phyloP scores from a whole-genome alignment of 2,113 vertebrate species.

The Caranx melampygus region DNA sequence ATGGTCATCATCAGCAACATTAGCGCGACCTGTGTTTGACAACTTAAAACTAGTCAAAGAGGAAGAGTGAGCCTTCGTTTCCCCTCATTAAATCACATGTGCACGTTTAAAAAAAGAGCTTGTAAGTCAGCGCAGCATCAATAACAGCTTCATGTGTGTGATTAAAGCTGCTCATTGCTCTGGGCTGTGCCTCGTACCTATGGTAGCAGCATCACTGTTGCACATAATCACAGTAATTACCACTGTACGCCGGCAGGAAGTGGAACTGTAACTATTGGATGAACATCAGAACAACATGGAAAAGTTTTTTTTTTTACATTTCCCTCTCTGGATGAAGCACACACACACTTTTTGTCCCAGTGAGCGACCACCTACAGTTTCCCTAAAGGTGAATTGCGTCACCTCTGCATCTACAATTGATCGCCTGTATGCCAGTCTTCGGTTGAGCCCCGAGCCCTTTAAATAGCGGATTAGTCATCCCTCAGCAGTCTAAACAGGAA shows the following conservation, averaged over 20 bases:
- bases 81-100: background rate
- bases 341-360: constrained; percentile 10
- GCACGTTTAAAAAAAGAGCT: background rate
- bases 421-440: constrained; percentile 40
- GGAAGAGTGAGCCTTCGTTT: background rate
- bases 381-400: constrained; percentile 50
- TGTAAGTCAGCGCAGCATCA: constrained; percentile 17
- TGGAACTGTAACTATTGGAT: constrained; percentile 8
- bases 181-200: constrained; percentile 35
- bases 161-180: constrained; percentile 47
- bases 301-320: background rate
- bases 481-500: constrained; percentile 52
- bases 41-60: background rate
- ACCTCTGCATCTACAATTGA: constrained; percentile 48
- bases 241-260: constrained; percentile 14
- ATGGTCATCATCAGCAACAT: too few species aligned
- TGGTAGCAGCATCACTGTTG: constrained; percentile 36
- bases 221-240: constrained; percentile 64
- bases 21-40: too few species aligned
- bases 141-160: constrained; percentile 24
- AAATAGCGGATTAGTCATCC: constrained; percentile 75
- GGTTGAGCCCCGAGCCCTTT: constrained; percentile 58
- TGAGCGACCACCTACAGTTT: constrained; percentile 52
- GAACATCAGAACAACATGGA: background rate
- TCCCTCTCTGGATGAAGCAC: constrained; percentile 15